phyloP scores from a whole-genome alignment of 2,797 vertebrate species.

The Chelon auratus region DNA sequence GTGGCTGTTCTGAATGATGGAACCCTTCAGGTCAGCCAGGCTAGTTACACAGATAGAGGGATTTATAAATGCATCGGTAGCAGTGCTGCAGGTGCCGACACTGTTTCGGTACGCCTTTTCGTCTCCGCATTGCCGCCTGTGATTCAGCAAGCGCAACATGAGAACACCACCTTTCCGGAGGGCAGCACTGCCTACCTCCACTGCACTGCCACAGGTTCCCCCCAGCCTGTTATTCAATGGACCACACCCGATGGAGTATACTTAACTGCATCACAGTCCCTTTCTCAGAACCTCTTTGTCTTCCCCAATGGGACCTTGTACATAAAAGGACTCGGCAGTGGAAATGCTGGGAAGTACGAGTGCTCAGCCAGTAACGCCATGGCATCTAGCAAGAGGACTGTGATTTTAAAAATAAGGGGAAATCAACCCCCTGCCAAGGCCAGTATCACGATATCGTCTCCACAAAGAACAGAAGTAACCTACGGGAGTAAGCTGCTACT shows the following conservation, averaged over 20 bases:
- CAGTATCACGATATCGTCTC: slow-evolving; percentile 87
- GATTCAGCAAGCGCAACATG: slow-evolving; percentile 85
- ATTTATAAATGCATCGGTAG: slow-evolving; percentile 91
- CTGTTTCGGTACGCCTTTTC: slow-evolving; percentile 86
- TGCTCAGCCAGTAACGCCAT: slow-evolving; percentile 88
- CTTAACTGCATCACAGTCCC: slow-evolving; percentile 85
- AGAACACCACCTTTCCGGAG: slow-evolving; percentile 85
- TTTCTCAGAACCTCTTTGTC: slow-evolving; percentile 84
- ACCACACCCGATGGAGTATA: slow-evolving; percentile 84
- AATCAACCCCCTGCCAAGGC: slow-evolving; percentile 80
- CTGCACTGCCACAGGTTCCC: slow-evolving; percentile 87
- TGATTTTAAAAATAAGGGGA: slow-evolving; percentile 83
- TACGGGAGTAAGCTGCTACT: slow-evolving; percentile 87
- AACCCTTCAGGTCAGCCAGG: slow-evolving; percentile 85
- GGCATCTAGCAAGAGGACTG: slow-evolving; percentile 83
- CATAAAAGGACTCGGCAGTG: slow-evolving; percentile 77
- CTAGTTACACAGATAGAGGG: slow-evolving; percentile 85
- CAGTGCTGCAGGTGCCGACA: slow-evolving; percentile 87
- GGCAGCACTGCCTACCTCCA: slow-evolving; percentile 86
- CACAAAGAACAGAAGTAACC: slow-evolving; percentile 85
- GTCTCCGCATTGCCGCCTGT: slow-evolving; percentile 86
- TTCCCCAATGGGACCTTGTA: slow-evolving; percentile 94
- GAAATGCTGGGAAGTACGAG: slow-evolving; percentile 88
- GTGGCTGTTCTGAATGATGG: slow-evolving; percentile 85
- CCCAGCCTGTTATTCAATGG: slow-evolving; percentile 87